A percentile compares a stretch with the other conserved stretches of the same genome.
phyloP scores from a whole-genome alignment of 2,797 vertebrate genomes.

The Anguilla obscura region DNA sequence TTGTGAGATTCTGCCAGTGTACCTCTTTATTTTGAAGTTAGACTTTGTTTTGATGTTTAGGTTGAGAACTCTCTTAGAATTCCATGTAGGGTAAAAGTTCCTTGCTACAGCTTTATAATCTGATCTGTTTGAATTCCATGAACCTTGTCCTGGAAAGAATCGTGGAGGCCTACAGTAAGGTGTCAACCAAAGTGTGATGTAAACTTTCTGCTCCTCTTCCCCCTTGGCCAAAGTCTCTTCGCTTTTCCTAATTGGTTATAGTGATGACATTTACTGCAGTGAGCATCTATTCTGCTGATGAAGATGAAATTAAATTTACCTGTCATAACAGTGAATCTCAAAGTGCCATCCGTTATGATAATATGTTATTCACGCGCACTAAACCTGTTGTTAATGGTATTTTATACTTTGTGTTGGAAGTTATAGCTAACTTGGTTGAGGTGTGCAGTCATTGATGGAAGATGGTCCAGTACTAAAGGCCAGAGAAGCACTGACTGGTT shows the following conservation, averaged over 20 bases:
- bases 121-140: neutral
- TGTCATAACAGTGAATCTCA: neutral
- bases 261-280: neutral
- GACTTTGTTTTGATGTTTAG: neutral
- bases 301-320: slow-evolving; percentile 6
- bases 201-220: neutral
- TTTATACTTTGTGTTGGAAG: neutral
- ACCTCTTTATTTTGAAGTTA: neutral
- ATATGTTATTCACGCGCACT: neutral
- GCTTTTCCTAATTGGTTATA: neutral
- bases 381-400: neutral
- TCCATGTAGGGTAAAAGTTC: no score
- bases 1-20: neutral
- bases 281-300: neutral
- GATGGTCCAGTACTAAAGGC: neutral
- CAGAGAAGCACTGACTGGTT: neutral
- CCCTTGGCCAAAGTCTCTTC: neutral
- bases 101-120: neutral
- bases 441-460: slow-evolving; percentile 1
- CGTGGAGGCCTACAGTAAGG: neutral
- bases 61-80: no score
- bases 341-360: slow-evolving; percentile 1
- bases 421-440: neutral
- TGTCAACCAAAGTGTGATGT: neutral
- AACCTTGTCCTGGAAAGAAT: neutral